Evolutionary conservation across 2,797 vertebrate genomes (phyloP).

Genomic region (Mus caroli): DNA sequence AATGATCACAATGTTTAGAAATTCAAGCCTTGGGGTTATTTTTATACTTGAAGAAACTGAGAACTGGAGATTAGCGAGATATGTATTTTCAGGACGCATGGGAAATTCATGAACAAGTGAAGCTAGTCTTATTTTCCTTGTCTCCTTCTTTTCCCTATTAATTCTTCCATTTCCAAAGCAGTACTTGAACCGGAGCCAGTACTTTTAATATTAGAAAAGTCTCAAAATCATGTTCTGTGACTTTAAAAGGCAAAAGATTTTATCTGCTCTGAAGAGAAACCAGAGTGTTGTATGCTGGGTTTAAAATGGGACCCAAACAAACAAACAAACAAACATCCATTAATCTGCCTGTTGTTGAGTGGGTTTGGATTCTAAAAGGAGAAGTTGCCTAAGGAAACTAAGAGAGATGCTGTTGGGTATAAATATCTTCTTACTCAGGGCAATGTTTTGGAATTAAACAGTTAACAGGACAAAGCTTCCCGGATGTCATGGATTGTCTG

Average conservation of each 20-base stretch:
- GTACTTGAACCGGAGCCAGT: not conserved
- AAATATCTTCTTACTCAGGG: not conserved
- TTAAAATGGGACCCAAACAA: not conserved
- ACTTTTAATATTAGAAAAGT: slow-evolving; percentile 41
- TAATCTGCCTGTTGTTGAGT: not conserved
- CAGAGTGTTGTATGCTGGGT: not conserved
- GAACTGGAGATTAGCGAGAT: not conserved
- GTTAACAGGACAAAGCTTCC: slow-evolving; percentile 26
- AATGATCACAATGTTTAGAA: not conserved
- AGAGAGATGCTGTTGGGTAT: not conserved
- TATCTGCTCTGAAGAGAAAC: not conserved
- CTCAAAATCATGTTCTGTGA: not conserved
- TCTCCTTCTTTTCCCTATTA: not conserved
- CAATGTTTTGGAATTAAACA: not conserved
- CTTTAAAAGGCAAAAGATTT: not conserved
- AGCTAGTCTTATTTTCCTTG: not conserved
- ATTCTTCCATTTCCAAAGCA: slow-evolving; percentile 11
- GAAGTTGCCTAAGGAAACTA: not conserved
- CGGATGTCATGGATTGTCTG: not conserved
- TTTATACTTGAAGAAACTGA: not conserved
- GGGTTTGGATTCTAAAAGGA: slow-evolving; percentile 51
- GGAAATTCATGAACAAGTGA: not conserved
- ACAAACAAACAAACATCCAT: not conserved
- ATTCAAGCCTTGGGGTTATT: not conserved
- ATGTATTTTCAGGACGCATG: not conserved